Conservation (phyloP, 2,113 vertebrate genomes). For the Lophius piscatorius region DNA sequence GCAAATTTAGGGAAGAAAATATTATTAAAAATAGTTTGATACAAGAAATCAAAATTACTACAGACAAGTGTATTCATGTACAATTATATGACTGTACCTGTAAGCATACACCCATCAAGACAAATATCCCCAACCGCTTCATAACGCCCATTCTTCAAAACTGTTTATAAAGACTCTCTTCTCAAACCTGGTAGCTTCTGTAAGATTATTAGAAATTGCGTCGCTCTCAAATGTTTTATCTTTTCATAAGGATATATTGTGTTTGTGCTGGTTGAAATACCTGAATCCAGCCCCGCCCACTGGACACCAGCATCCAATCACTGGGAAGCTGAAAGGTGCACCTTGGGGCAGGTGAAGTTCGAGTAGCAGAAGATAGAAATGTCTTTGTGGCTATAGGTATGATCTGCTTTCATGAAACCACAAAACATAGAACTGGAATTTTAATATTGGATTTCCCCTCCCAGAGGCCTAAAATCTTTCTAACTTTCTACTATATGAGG, state of each 20-base stretch:
- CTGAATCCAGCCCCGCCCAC: slow-evolving; percentile 55
- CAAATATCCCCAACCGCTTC: slow-evolving; percentile 58
- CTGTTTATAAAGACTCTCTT: slow-evolving; percentile 22
- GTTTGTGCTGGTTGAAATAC: slow-evolving; percentile 47
- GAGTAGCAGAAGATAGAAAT: slow-evolving; percentile 15
- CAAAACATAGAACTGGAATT: neutral
- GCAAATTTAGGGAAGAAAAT: slow-evolving; percentile 37
- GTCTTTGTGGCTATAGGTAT: slow-evolving; percentile 25
- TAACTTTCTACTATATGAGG: neutral
- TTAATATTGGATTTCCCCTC: slow-evolving; percentile 2
- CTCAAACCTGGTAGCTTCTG: slow-evolving; percentile 1
- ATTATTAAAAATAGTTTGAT: slow-evolving; percentile 6
- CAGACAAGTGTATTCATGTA: neutral
- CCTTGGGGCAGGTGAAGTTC: slow-evolving; percentile 27
- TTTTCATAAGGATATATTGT: slow-evolving; percentile 36
- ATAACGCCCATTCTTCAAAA: slow-evolving; percentile 43
- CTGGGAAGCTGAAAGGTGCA: slow-evolving; percentile 2
- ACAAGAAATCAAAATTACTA: neutral
- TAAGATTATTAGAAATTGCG: slow-evolving; percentile 3
- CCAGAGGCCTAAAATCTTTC: slow-evolving; percentile 10
- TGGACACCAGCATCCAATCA: slow-evolving; percentile 43
- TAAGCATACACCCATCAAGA: slow-evolving; percentile 55
- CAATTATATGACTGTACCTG: slow-evolving; percentile 70
- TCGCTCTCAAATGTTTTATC: slow-evolving; percentile 36
- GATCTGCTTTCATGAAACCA: slow-evolving; percentile 26